A percentile compares a stretch with the other conserved stretches of the same genome.
phyloP scores from a whole-genome alignment of 2,797 vertebrate species.

The Tragopan temminckii region DNA sequence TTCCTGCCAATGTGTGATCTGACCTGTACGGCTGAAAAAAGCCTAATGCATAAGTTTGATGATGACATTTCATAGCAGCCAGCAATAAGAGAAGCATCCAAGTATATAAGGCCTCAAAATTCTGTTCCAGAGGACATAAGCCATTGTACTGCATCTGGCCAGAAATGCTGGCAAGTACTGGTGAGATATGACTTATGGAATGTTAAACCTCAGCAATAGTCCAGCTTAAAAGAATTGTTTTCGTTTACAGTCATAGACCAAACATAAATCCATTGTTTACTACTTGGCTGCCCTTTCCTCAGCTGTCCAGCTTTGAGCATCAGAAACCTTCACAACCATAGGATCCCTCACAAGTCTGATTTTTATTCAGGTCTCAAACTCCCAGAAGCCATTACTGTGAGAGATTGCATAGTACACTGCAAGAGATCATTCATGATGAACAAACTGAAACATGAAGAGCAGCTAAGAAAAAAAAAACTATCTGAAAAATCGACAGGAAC shows the following conservation, averaged over 20 bases:
- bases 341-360: neutral
- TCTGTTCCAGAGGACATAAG: conserved; percentile 48
- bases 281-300: neutral
- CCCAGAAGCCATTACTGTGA: neutral
- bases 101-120: neutral
- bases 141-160: neutral
- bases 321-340: neutral
- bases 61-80: neutral
- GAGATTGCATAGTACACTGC: neutral
- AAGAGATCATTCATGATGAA: neutral
- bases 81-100: neutral
- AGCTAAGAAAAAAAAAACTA: neutral
- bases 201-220: conserved; percentile 6
- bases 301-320: neutral
- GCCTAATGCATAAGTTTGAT: neutral
- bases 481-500: neutral
- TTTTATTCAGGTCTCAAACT: neutral
- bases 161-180: neutral
- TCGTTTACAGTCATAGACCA: conserved; percentile 7
- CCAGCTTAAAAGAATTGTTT: neutral
- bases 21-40: conserved; percentile 7
- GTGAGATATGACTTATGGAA: conserved; percentile 2
- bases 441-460: neutral
- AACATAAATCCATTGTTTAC: conserved; percentile 1
- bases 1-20: conserved; percentile 22